Percentiles rank a stretch among this genome's conserved stretches.
These are phyloP conservation scores for Drosophila ohnishii DNA, from an alignment of 1,140 invertebrate species.

Conservation along the genomic window DNA sequence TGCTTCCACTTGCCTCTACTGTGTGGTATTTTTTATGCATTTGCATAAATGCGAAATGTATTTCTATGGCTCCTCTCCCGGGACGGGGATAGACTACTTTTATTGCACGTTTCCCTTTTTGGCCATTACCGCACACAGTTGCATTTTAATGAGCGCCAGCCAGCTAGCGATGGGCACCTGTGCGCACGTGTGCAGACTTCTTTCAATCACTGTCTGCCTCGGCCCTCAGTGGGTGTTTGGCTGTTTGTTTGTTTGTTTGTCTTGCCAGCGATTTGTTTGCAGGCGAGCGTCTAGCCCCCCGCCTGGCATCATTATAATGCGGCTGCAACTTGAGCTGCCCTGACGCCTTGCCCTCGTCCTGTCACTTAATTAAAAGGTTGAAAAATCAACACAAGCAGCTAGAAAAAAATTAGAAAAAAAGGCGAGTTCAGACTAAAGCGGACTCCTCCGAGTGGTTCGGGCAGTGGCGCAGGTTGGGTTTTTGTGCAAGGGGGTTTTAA, in stretches of 20 bases:
- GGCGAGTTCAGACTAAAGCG: constrained; percentile 19
- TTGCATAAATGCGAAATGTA: constrained; percentile 75
- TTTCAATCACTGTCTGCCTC: constrained; percentile 69
- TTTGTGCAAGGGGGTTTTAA: not conserved
- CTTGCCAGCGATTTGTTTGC: constrained; percentile 72
- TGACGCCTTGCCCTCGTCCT: constrained; percentile 29
- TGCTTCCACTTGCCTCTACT: constrained; percentile 35
- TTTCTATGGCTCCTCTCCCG: constrained; percentile 53
- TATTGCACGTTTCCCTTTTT: constrained; percentile 75
- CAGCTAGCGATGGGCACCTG: constrained; percentile 48
- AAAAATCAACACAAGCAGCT: constrained; percentile 67
- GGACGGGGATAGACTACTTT: constrained; percentile 37
- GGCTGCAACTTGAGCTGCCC: constrained; percentile 42
- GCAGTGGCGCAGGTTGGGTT: constrained; percentile 2
- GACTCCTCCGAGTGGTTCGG: constrained; percentile 21
- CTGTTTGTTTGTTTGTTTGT: constrained; percentile 50
- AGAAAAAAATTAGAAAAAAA: constrained; percentile 25
- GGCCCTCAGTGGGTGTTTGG: constrained; percentile 19
- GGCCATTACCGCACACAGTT: constrained; percentile 67
- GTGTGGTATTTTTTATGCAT: constrained; percentile 65
- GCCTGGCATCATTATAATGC: constrained; percentile 46
- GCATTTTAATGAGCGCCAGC: constrained; percentile 74
- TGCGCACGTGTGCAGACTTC: constrained; percentile 71
- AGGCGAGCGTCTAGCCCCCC: constrained; percentile 57
- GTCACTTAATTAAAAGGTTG: constrained; percentile 81